Conservation (phyloP, 2,113 vertebrate species). For the Panthera uncia region DNA sequence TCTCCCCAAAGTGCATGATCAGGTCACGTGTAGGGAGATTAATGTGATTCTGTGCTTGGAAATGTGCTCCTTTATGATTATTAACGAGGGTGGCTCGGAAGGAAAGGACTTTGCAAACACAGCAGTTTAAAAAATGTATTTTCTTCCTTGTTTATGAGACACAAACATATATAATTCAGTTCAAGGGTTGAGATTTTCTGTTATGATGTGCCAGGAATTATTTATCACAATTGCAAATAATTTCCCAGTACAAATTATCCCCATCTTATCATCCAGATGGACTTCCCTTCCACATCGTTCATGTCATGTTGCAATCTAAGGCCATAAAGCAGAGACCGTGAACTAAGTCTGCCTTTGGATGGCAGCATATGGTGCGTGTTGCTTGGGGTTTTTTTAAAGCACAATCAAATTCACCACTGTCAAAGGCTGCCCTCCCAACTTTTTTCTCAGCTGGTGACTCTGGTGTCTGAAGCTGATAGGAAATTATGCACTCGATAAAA, state of each 20-base stretch:
- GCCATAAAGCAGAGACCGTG: conserved; percentile 20
- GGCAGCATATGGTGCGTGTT: conserved; percentile 60
- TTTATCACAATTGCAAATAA: conserved; percentile 77
- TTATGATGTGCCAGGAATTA: conserved; percentile 76
- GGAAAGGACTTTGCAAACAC: conserved; percentile 60
- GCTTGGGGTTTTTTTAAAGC: conserved; percentile 57
- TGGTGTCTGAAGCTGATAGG: conserved; percentile 74
- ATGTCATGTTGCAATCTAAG: conserved; percentile 50
- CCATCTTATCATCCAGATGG: conserved; percentile 68
- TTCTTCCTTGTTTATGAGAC: conserved; percentile 76
- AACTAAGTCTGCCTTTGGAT: conserved; percentile 54
- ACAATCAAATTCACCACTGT: conserved; percentile 64
- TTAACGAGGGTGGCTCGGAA: conserved; percentile 68
- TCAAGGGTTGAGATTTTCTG: conserved; percentile 70
- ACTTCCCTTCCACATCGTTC: conserved; percentile 53
- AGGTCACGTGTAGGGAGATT: conserved; percentile 69
- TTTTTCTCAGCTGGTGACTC: conserved; percentile 49
- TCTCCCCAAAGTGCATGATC: conserved; percentile 61
- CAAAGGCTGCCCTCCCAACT: conserved; percentile 48
- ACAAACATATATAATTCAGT: conserved; percentile 70
- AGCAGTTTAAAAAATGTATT: conserved; percentile 72
- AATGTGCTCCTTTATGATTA: conserved; percentile 71
- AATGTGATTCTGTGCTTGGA: conserved; percentile 63
- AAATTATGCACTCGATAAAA: conserved; percentile 59
- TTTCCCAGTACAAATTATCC: conserved; percentile 73